Evolutionary conservation across 1,140 invertebrate genomes (phyloP), one percentile per base, ranked within the genome.

Genomic region (roundworm (Caenorhabditis elegans)): DNA sequence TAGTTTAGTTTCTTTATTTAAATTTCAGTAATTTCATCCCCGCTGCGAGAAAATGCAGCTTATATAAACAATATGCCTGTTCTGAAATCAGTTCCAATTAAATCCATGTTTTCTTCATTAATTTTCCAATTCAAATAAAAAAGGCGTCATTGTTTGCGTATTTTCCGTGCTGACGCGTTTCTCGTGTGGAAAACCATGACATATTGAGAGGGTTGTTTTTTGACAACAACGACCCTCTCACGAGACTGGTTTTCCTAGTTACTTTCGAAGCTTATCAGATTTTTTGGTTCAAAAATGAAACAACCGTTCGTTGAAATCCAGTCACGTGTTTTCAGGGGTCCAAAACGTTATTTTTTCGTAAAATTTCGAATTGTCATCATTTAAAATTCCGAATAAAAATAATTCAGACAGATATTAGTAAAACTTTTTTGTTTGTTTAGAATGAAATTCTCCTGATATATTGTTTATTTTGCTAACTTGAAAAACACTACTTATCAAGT

Each of bases 111-210:
- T 43, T 43, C 5, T 8, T 43, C 39, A 15, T 8, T 8, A 43
- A 8, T 5, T 43, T 43, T 43, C 39, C 5, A 43, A 8, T 8
- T 5, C 39, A 43, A 43, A 43, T 43, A 19, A 34, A 8, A 19
- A 11, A 3, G 5, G 34, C 60, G 60, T 26, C 60, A 70, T 3
- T 22, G 31, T 70, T 36, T 70, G 31, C 31, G 31, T 22, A 8
- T 70, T 70, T 34, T 17, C 13, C 15, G 31, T 70, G 34, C 28
- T 70, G 26, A 8, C 60, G 60, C 17, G 24, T 28, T 70, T 70
- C 19, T 28, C 31, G 60, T 70, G 60, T 39, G 15, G n/a, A 34
- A 70, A 70, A 70, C 60, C 60, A 70, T 70, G 60, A 70, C 60
- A 70, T 70, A 70, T 39, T 39, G 60, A 31, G 13, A 22, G 28